phyloP scores from a whole-genome alignment of 2,888 invertebrate genomes.

The Parnassius orleans region DNA sequence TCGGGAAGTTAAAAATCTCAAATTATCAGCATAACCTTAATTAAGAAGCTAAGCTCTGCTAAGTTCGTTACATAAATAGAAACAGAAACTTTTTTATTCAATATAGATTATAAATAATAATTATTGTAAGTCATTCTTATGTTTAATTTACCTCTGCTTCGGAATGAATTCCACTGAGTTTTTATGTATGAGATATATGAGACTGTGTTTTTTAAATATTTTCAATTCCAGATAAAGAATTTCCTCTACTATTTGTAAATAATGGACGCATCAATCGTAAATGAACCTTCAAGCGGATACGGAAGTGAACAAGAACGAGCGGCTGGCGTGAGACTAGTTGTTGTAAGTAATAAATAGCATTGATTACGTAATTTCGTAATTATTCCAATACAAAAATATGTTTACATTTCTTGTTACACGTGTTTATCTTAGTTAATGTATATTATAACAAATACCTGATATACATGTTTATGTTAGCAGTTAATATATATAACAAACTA shows the following conservation, averaged over 20 bases:
- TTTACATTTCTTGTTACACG: neutral
- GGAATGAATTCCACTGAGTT: no score
- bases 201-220: neutral
- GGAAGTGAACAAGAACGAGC: constrained; percentile 8
- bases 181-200: no score
- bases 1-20: no score
- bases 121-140: no score
- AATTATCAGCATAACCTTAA: no score
- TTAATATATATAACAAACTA: neutral
- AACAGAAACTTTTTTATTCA: no score
- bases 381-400: neutral
- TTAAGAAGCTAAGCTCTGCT: no score
- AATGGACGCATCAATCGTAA: constrained; percentile 4
- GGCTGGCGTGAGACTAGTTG: constrained; percentile 14
- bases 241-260: neutral
- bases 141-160: no score
- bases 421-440: neutral
- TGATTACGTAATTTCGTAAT: neutral
- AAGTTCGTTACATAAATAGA: no score
- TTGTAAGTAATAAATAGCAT: constrained; percentile 1
- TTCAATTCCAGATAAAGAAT: neutral
- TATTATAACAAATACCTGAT: neutral
- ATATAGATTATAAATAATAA: no score
- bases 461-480: no score
- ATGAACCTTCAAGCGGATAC: neutral